Base-by-base conservation (phyloP, 2,797 vertebrate species). In the Simalia tracyae region DNA sequence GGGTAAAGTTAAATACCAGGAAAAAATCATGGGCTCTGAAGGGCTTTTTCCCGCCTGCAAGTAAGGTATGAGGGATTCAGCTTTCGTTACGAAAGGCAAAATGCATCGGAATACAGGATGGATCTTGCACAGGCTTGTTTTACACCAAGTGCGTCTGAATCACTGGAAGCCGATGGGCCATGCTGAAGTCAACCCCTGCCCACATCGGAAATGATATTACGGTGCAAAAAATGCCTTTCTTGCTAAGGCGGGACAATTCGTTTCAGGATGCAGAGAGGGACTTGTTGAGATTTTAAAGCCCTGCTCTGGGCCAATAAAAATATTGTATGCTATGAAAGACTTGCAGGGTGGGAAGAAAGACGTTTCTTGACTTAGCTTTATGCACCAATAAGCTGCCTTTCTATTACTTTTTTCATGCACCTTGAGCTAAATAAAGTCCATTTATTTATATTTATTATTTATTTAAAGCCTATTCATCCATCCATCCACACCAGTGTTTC, bases 11-110 rank as follows among this genome's bases (percentile, higher is more conserved):
- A 90, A 84, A 31, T 24, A 46, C 59, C 46, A 87, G 42, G 31
- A 26, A 15, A 46, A 42, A 1, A 88, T 5, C 92, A 88, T 88
- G 60, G n/a, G 86, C 4, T 42, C 50, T 2, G 2, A 11, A 57
- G n/a, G 57, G 3, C 3, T 31, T 57, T 2, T 14, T 15, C 7
- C n/a, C 14, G 22, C 17, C 8, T 10, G 31, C 0, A 0, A 14
- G 11, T 17, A 26, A 36, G 60, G 72, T 4, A 50, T 66, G 60
- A 5, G 59, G 5, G 24, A 61, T 19, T 68, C 4, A 42, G 1
- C 11, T 1, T 90, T 84, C 19, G 2, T 91, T 68, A 54, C 11
- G 36, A 10, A 22, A 85, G 42, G 26, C 5, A 59, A 36, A 92
- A 72, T 14, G 19, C 31, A n/a, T 9, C 46, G 0, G 4, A 26